Evolutionary conservation across 2,797 vertebrate species (phyloP).

Genomic region (Dicrostonyx torquatus): DNA sequence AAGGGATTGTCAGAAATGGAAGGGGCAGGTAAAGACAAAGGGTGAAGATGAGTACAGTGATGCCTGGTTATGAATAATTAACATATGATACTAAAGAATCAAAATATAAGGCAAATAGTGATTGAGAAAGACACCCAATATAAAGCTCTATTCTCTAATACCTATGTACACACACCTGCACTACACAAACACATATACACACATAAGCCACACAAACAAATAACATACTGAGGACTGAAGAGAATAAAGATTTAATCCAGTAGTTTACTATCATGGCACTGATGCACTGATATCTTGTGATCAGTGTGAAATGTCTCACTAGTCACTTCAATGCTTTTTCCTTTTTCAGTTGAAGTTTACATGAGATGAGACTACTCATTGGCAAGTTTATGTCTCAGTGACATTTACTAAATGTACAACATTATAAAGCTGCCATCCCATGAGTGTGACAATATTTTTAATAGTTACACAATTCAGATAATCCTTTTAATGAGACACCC

Average conservation of each 20-base stretch:
- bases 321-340: not conserved
- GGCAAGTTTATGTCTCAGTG: not conserved
- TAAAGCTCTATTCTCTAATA: not conserved
- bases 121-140: not conserved
- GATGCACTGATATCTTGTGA: not conserved
- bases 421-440: not conserved
- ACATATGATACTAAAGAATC: not conserved
- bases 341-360: not conserved
- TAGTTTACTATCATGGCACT: not conserved
- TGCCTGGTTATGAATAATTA: not conserved
- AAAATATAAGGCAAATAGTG: not conserved
- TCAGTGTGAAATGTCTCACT: not conserved
- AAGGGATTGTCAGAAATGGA: not conserved
- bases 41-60: not conserved
- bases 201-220: not conserved
- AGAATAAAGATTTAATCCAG: slow-evolving; percentile 37
- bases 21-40: not conserved
- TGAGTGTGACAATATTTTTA: slow-evolving; percentile 30
- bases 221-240: not conserved
- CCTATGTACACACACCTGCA: not conserved
- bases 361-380: slow-evolving; percentile 11
- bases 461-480: not conserved
- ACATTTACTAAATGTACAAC: not conserved
- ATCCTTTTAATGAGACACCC: not conserved
- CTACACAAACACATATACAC: not conserved